phyloP scores from a whole-genome alignment of 2,888 invertebrate species.

The Ophonus ardosiacus region DNA sequence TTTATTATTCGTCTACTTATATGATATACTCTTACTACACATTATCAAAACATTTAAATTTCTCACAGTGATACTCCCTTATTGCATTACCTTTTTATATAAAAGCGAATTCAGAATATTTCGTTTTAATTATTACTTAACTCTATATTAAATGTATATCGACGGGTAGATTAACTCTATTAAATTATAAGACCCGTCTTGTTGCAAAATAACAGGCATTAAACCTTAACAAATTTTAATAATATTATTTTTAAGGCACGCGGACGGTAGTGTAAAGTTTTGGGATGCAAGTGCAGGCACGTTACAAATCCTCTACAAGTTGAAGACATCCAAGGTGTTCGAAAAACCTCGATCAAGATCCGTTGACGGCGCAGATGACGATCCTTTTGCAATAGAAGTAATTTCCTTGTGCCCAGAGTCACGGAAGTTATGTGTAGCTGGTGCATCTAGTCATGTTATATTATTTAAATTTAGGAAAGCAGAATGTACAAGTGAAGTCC shows the following conservation, averaged over 20 bases:
- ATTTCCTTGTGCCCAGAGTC: slow-evolving; percentile 96
- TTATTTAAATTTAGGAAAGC: slow-evolving; percentile 96
- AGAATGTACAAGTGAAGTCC: slow-evolving; percentile 89
- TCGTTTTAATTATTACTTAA: no score
- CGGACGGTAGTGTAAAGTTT: slow-evolving; percentile 98
- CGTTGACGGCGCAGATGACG: slow-evolving; percentile 84
- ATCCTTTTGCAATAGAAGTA: slow-evolving; percentile 93
- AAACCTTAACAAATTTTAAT: neutral
- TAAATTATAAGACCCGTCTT: neutral
- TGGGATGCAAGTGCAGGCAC: slow-evolving; percentile 99
- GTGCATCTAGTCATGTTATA: slow-evolving; percentile 95
- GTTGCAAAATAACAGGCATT: neutral
- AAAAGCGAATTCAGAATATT: no score
- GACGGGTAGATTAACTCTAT: no score
- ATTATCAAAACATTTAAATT: no score
- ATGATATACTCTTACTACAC: no score
- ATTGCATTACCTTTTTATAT: no score
- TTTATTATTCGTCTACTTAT: no score
- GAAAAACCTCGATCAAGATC: slow-evolving; percentile 84
- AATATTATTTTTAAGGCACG: slow-evolving; percentile 80
- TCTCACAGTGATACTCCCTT: no score
- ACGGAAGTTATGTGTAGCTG: slow-evolving; percentile 91
- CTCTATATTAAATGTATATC: no score
- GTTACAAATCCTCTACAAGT: slow-evolving; percentile 96
- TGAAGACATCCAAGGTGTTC: slow-evolving; percentile 96